Conservation (phyloP, 92 coral and sea anemone species). For the Nematostella vectensis region DNA sequence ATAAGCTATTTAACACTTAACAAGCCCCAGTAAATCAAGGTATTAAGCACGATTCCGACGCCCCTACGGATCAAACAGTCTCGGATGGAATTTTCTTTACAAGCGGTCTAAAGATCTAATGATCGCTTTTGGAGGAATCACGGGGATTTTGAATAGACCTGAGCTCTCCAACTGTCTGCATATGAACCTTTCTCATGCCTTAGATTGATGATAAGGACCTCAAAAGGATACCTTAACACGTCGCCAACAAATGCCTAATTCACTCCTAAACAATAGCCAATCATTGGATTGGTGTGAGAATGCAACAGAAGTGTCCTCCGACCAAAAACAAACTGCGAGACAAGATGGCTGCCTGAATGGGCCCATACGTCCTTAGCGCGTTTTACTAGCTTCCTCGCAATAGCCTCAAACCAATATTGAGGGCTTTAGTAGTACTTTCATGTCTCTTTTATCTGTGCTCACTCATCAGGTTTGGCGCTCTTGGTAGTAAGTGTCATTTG, state of each 20-base stretch:
- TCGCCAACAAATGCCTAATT: conserved; percentile 22
- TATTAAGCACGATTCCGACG: too few relatives aligned
- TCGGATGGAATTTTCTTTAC: too few relatives aligned
- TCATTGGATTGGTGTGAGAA: conserved; percentile 35
- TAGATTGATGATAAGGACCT: conserved; percentile 53
- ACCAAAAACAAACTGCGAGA: conserved; percentile 17
- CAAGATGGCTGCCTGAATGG: neutral
- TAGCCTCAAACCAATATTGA: conserved; percentile 3
- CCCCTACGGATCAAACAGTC: too few relatives aligned
- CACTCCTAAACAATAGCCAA: conserved; percentile 25
- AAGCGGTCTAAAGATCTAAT: too few relatives aligned
- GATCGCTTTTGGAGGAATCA: too few relatives aligned
- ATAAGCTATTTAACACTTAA: too few relatives aligned
- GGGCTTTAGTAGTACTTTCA: too few relatives aligned
- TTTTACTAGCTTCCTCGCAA: conserved; percentile 9
- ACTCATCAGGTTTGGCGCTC: too few relatives aligned
- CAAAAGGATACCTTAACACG: conserved; percentile 36
- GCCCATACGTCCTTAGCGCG: conserved; percentile 5
- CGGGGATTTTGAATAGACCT: conserved; percentile 9
- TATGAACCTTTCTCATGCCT: conserved; percentile 65
- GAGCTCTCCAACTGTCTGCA: conserved; percentile 53
- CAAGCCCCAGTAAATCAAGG: too few relatives aligned
- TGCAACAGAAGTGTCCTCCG: conserved; percentile 11
- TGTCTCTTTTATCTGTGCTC: too few relatives aligned
- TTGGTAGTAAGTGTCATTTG: too few relatives aligned